Evolutionary conservation across 2,888 invertebrate species (phyloP).

Genomic region (Trichopria drosophilae): DNA sequence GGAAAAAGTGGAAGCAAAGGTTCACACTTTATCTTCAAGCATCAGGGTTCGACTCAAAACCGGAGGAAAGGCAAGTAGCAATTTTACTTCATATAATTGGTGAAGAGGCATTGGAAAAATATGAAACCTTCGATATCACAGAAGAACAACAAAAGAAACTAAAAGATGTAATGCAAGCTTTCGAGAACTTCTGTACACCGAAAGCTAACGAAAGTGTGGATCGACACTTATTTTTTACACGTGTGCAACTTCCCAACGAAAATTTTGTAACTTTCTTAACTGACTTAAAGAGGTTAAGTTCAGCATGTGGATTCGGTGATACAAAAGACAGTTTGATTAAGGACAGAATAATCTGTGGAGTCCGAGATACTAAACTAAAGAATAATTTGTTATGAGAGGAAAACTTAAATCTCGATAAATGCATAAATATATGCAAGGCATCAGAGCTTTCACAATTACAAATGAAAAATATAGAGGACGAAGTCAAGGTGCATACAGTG

Average conservation of each 20-base stretch:
- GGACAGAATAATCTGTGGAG: conserved; percentile 37
- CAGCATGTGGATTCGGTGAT: conserved; percentile 35
- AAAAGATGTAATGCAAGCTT: conserved; percentile 28
- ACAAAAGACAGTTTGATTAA: conserved; percentile 36
- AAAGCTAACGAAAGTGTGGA: conserved; percentile 32
- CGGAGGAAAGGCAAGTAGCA: conserved; percentile 34
- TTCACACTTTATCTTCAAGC: conserved; percentile 30
- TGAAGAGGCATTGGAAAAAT: conserved; percentile 37
- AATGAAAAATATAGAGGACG: conserved; percentile 18
- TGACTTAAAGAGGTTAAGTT: conserved; percentile 35
- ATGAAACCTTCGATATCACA: conserved; percentile 35
- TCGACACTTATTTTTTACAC: conserved; percentile 37
- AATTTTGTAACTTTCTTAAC: conserved; percentile 36
- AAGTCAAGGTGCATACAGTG: not conserved
- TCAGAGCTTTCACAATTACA: conserved; percentile 33
- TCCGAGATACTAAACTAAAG: conserved; percentile 32
- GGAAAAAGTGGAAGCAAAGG: conserved; percentile 17
- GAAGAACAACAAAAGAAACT: conserved; percentile 30
- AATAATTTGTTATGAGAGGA: conserved; percentile 36
- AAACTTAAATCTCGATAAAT: conserved; percentile 31
- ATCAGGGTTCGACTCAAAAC: conserved; percentile 32
- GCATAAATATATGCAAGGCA: conserved; percentile 32
- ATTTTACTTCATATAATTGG: conserved; percentile 39
- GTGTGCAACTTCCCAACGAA: conserved; percentile 33
- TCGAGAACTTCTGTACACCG: conserved; percentile 31